These are phyloP conservation scores for Odobenus rosmarus DNA, from an alignment of 2,113 vertebrate genomes.

Conservation along the genomic window DNA sequence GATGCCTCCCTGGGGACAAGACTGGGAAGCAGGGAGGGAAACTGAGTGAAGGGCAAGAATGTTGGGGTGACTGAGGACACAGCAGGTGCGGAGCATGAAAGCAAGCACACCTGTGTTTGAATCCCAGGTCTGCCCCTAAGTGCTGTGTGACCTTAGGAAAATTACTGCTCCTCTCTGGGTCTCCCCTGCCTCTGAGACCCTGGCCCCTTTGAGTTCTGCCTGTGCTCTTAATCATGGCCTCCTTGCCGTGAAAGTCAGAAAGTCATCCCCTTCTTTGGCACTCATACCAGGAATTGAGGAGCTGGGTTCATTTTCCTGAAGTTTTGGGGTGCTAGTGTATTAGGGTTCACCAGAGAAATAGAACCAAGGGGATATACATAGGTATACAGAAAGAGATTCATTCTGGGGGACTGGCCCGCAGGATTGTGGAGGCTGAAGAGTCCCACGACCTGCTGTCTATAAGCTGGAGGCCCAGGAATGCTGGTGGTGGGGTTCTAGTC, in stretches of 20 bases:
- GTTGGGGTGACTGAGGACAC: background rate
- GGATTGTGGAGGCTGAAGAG: background rate
- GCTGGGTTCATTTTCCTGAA: background rate
- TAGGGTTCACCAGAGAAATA: background rate
- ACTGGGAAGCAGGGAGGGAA: background rate
- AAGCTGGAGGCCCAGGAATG: background rate
- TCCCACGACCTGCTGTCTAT: too few species aligned
- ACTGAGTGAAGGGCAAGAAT: background rate
- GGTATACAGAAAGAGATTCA: background rate
- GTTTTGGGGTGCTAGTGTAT: background rate
- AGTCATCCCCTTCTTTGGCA: background rate
- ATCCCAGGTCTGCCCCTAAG: background rate
- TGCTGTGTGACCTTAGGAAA: background rate
- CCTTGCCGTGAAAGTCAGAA: background rate
- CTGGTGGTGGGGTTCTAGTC: background rate
- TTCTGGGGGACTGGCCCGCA: background rate
- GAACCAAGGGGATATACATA: background rate
- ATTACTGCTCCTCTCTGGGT: background rate
- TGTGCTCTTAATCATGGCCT: background rate
- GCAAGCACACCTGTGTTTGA: background rate
- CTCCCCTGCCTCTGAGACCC: background rate
- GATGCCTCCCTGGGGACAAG: background rate
- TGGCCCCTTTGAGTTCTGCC: background rate
- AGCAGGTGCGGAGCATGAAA: background rate
- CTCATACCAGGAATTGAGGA: background rate